phyloP scores from a whole-genome alignment of 2,888 invertebrate genomes.

The Nymphalis polychloros region DNA sequence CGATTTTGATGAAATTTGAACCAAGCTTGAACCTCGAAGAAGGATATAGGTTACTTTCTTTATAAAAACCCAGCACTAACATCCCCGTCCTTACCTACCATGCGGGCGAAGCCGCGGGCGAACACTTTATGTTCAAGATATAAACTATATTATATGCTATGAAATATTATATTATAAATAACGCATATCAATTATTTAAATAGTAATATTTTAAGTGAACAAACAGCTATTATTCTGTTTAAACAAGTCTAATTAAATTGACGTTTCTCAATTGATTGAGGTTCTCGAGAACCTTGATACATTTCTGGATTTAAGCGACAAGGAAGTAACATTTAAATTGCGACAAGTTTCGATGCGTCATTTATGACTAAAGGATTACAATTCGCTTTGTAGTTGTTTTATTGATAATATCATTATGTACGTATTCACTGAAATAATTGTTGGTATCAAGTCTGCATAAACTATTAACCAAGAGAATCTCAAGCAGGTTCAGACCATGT shows the following conservation, averaged over 20 bases:
- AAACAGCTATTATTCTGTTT: too few relatives aligned
- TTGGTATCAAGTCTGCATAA: conserved; percentile 43
- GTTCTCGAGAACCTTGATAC: neutral
- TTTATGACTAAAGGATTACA: conserved; percentile 6
- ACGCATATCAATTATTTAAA: too few relatives aligned
- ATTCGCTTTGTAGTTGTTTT: conserved; percentile 11
- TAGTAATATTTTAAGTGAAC: too few relatives aligned
- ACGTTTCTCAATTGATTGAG: neutral
- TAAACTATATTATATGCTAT: too few relatives aligned
- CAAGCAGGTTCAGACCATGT: conserved; percentile 48
- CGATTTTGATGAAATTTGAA: too few relatives aligned
- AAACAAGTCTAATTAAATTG: neutral
- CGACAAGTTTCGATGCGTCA: conserved; percentile 12
- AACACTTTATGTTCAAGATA: too few relatives aligned
- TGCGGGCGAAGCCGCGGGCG: too few relatives aligned
- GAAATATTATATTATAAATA: too few relatives aligned
- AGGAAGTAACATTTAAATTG: conserved; percentile 20
- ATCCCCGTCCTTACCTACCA: too few relatives aligned
- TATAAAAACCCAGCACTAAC: too few relatives aligned
- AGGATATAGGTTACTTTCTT: too few relatives aligned
- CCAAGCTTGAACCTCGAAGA: too few relatives aligned
- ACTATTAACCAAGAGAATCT: conserved; percentile 52
- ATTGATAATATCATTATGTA: neutral
- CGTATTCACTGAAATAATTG: conserved; percentile 44
- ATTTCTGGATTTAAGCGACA: conserved; percentile 9